These are phyloP conservation scores for Atractosteus spatula DNA, from an alignment of 2,113 vertebrate genomes.

Conservation along the genomic window DNA sequence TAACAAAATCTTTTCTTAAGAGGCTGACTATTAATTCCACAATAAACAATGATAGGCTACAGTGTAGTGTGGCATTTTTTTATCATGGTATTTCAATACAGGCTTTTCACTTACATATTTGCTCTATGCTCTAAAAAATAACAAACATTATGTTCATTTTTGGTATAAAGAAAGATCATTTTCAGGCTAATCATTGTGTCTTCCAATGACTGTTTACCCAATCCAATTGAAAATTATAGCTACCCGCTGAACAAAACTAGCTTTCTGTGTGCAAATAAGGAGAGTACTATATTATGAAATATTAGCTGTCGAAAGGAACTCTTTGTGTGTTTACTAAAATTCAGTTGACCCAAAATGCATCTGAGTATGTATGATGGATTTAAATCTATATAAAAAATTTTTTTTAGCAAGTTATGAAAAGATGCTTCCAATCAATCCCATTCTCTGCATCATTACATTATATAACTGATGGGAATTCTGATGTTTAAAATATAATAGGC, in stretches of 20 bases:
- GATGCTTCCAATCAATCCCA: background rate
- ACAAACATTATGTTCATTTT: constrained; percentile 16
- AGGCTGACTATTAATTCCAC: background rate
- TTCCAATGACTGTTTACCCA: constrained; percentile 56
- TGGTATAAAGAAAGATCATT: constrained; percentile 31
- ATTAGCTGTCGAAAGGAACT: constrained; percentile 63
- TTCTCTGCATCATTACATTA: background rate
- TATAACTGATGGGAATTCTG: background rate
- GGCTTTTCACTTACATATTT: constrained; percentile 42
- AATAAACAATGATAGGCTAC: constrained; percentile 49
- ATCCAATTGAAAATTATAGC: constrained; percentile 48
- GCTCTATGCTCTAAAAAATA: constrained; percentile 33
- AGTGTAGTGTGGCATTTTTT: constrained; percentile 34
- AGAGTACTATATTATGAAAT: constrained; percentile 64
- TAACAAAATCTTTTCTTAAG: no score
- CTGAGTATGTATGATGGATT: constrained; percentile 48
- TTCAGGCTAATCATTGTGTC: constrained; percentile 13
- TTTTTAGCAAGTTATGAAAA: constrained; percentile 28
- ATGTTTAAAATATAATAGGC: background rate
- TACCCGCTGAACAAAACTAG: constrained; percentile 50
- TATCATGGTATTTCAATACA: constrained; percentile 53
- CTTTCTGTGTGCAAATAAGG: constrained; percentile 49
- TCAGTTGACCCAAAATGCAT: constrained; percentile 45
- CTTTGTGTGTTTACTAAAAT: constrained; percentile 46
- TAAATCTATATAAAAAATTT: constrained; percentile 30